These are phyloP conservation scores for Ostrea denselamellosa DNA, from an alignment of 1,140 invertebrate species.

Conservation along the genomic window DNA sequence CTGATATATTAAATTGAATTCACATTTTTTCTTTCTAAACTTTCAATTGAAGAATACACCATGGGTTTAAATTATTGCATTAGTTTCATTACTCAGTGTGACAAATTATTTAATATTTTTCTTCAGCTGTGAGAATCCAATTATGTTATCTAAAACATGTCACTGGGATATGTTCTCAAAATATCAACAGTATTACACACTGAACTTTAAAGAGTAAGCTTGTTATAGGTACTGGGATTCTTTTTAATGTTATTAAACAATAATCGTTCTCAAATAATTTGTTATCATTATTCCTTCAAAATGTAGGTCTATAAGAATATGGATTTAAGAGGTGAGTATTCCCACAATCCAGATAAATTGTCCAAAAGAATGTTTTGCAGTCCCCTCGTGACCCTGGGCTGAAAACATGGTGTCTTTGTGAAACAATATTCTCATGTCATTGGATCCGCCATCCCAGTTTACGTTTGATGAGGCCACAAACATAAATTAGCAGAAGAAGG, in stretches of 20 bases:
- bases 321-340: no score
- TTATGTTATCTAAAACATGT: constrained; percentile 20
- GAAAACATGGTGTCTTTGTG: no score
- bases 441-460: no score
- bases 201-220: background rate
- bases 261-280: no score
- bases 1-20: background rate
- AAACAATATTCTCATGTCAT: no score
- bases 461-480: no score
- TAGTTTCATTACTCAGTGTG: background rate
- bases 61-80: background rate
- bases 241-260: background rate
- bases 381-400: no score
- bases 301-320: no score
- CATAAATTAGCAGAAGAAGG: no score
- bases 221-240: background rate
- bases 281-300: no score
- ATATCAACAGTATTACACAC: background rate
- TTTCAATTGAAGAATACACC: background rate
- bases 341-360: no score
- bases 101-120: constrained; percentile 15
- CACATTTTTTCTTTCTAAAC: background rate
- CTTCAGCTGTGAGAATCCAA: constrained; percentile 18
- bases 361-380: no score
- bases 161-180: constrained; percentile 9